These are phyloP conservation scores for Acanthurus leucopareius DNA, from an alignment of 2,797 vertebrate species.

Conservation along the genomic window DNA sequence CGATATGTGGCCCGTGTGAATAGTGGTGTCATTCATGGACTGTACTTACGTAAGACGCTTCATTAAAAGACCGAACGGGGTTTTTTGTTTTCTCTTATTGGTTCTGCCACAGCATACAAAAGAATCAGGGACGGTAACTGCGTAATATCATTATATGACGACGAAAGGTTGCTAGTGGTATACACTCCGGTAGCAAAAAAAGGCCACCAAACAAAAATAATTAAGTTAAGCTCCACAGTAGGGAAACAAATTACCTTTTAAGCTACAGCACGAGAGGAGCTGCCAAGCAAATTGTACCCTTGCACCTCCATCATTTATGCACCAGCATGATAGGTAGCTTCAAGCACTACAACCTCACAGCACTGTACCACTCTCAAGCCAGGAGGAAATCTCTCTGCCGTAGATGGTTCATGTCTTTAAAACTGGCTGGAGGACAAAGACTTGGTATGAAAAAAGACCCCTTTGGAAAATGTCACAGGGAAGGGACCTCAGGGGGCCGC, in stretches of 20 bases:
- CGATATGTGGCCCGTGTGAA: conserved; percentile 67
- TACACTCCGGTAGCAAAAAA: background rate
- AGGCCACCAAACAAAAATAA: background rate
- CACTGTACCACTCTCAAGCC: conserved; percentile 14
- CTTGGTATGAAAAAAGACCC: conserved; percentile 48
- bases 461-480: conserved; percentile 66
- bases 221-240: conserved; percentile 13
- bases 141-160: conserved; percentile 20
- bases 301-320: conserved; percentile 46
- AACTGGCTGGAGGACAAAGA: conserved; percentile 37
- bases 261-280: conserved; percentile 18
- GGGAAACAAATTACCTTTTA: conserved; percentile 38
- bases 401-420: conserved; percentile 27
- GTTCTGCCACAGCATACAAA: background rate
- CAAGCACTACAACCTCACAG: conserved; percentile 28
- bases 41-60: conserved; percentile 67
- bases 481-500: conserved; percentile 28
- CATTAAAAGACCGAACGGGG: conserved; percentile 42
- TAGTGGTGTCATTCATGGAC: conserved; percentile 71
- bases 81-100: conserved; percentile 25
- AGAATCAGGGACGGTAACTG: background rate
- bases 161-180: background rate
- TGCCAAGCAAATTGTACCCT: conserved; percentile 31
- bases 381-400: conserved; percentile 25
- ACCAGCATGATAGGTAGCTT: conserved; percentile 20